phyloP scores from a whole-genome alignment of 1,140 invertebrate species.

The Hormaphis cornu region DNA sequence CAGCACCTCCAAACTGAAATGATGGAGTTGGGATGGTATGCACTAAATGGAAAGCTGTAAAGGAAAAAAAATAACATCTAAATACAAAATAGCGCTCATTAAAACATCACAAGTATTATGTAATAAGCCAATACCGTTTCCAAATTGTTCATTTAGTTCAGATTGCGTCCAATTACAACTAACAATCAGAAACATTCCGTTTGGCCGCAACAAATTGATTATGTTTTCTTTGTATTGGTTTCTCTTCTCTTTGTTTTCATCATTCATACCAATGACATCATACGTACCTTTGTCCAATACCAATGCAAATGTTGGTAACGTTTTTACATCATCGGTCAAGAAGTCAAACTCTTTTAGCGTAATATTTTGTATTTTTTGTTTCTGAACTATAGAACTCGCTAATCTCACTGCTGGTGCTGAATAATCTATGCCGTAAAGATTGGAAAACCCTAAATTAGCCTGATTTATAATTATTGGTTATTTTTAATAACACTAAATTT shows the following conservation, averaged over 20 bases:
- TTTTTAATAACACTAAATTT: background rate
- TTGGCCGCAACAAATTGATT: background rate
- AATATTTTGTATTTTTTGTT: conserved; percentile 6
- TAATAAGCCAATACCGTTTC: background rate
- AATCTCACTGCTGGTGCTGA: conserved; percentile 22
- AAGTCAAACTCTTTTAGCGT: conserved; percentile 12
- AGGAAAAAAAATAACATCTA: background rate
- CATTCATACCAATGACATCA: conserved; percentile 19
- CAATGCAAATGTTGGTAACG: background rate
- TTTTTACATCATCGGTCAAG: background rate
- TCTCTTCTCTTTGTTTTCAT: conserved; percentile 23
- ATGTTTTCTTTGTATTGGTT: conserved; percentile 13
- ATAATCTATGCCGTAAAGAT: conserved; percentile 27
- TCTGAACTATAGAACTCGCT: conserved; percentile 4
- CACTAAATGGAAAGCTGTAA: background rate
- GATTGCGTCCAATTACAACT: conserved; percentile 21
- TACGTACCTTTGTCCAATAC: conserved; percentile 17
- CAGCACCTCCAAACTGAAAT: conserved; percentile 20
- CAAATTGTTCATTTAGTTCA: conserved; percentile 24
- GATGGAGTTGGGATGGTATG: conserved; percentile 9
- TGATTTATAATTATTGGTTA: background rate
- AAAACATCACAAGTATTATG: background rate
- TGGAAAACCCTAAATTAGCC: conserved; percentile 27
- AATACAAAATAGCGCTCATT: background rate
- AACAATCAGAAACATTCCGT: conserved; percentile 16